Percentiles rank a stretch among this genome's conserved stretches.
Conservation (phyloP, 2,113 vertebrate genomes). For the Trichomycterus rosablanca region DNA sequence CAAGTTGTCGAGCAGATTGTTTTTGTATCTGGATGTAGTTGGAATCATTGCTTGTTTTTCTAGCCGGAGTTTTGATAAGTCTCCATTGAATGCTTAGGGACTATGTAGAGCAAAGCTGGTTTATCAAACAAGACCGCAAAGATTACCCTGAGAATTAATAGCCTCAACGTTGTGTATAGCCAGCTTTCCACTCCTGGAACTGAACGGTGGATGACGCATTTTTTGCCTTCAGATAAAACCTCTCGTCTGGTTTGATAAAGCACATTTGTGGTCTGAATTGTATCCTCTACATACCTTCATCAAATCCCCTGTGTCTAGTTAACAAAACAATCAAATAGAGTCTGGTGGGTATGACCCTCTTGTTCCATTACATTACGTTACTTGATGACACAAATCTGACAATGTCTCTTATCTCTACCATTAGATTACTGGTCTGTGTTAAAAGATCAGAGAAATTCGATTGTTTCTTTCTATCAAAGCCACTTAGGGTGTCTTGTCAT, state of each 20-base stretch:
- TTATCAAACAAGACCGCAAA: slow-evolving; percentile 1
- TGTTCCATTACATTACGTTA: too few species aligned
- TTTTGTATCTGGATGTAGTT: slow-evolving; percentile 1
- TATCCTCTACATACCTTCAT: too few species aligned
- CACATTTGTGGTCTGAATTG: neutral
- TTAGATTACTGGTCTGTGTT: too few species aligned
- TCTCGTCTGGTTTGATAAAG: neutral
- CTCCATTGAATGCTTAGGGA: neutral
- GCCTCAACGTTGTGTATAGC: neutral
- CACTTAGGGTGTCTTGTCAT: too few species aligned
- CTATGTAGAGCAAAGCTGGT: slow-evolving; percentile 4
- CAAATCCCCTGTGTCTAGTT: too few species aligned
- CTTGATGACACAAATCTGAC: too few species aligned
- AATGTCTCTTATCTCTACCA: too few species aligned
- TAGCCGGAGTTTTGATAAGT: slow-evolving; percentile 1
- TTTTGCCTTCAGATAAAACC: slow-evolving; percentile 8
- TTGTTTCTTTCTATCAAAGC: too few species aligned
- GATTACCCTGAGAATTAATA: neutral
- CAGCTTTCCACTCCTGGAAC: neutral
- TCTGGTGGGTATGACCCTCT: too few species aligned
- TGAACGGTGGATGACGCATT: neutral
- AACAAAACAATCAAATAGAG: too few species aligned
- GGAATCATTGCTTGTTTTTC: slow-evolving; percentile 5
- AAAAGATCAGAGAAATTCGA: too few species aligned
- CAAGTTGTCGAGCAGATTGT: neutral